Evolutionary conservation across 1,140 invertebrate genomes (phyloP), one percentile per base, ranked within the genome.

Genomic region (Macrobrachium rosenbergii): DNA sequence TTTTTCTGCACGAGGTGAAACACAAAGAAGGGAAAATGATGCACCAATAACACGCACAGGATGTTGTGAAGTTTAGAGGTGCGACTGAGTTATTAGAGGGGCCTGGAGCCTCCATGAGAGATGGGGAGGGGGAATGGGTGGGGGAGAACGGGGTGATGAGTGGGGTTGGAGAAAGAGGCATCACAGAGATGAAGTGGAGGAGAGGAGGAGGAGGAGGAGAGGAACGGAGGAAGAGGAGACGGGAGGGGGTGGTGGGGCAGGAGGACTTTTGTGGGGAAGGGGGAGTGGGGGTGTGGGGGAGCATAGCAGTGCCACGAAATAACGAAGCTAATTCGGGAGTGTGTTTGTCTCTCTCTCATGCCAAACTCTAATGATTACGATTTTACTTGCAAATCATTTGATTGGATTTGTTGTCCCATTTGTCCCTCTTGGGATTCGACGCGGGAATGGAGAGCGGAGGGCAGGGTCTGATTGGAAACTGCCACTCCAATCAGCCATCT

Each of bases 381-480:
- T 81, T 81, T 81, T 81, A 81, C 79, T 81, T 81, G 79, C 79
- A 81, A 81, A 81, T 81, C 60, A 60, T 81, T 81, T 81, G 79
- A 81, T 81, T 81, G 79, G 79, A 81, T 81, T 81, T 81, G 79
- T 81, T 63, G 79, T 81, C 23, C 62, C 43, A 63, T 81, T 23
- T 58, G 60, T 23, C 23, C 28, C 79, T 67, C 79, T 19, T 16
- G 79, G 62, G 79, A 81, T 81, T 81, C 79, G 79, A n/a, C 14
- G 17, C 11, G 28, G 62, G 52, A 52, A 81, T 81, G 62, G 79
- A 67, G 19, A 60, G 60, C 23, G 43, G 14, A 37, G 79, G 60
- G 62, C 60, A 52, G 14, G n/a, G 7, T 64, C 62, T 81, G 79
- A 81, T 81, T 81, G 79, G 79, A 64, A 81, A 3, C 12, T n/a